These are phyloP conservation scores for Lophotriccus pileatus DNA, from an alignment of 2,797 vertebrate genomes.

Conservation along the genomic window DNA sequence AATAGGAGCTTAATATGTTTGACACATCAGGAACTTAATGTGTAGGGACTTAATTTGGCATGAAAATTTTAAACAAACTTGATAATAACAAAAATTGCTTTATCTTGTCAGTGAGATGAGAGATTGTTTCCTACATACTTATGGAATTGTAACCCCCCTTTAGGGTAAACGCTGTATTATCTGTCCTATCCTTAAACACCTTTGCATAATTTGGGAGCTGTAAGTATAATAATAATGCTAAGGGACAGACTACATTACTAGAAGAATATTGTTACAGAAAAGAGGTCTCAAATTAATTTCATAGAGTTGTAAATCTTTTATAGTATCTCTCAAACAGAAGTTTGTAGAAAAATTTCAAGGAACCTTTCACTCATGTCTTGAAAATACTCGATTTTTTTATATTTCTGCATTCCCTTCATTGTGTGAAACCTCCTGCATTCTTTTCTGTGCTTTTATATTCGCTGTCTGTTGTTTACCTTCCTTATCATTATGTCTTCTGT, in stretches of 20 bases:
- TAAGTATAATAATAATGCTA: not conserved
- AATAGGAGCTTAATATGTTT: not conserved
- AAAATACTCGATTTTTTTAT: fast-evolving
- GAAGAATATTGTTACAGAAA: not conserved
- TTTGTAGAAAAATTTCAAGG: not conserved
- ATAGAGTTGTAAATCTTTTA: not conserved
- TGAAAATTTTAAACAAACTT: not conserved
- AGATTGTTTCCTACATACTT: not conserved
- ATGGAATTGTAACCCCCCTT: not conserved
- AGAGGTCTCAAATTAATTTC: not conserved
- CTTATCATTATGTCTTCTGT: not conserved
- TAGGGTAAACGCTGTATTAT: not conserved
- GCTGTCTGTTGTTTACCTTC: not conserved
- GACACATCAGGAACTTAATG: not conserved
- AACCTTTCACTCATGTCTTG: not conserved
- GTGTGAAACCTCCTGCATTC: not conserved
- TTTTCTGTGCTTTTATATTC: not conserved
- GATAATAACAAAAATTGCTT: not conserved
- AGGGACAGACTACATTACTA: not conserved
- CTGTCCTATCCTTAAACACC: not conserved
- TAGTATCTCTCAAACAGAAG: not conserved
- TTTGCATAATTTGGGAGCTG: not conserved
- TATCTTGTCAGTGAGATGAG: not conserved
- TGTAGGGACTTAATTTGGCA: not conserved
- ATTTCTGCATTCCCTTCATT: not conserved